Percentiles rank a stretch among this genome's conserved stretches.
These are phyloP conservation scores for mouse (Mus musculus) DNA, from an alignment of 2,113 vertebrate genomes.

Conservation along the genomic window DNA sequence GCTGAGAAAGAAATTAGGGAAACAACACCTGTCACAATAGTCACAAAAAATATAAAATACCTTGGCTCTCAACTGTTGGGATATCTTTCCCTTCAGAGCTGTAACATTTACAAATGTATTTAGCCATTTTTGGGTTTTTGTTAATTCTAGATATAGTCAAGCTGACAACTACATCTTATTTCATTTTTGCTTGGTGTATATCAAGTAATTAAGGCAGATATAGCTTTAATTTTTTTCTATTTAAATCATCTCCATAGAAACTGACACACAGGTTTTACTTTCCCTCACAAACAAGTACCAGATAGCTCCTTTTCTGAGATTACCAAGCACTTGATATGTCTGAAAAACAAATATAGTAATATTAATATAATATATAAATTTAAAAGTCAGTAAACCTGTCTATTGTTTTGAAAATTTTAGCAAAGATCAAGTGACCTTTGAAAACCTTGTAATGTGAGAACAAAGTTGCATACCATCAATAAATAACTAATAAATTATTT, in stretches of 20 bases:
- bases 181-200: neutral
- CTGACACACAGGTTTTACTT: neutral
- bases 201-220: neutral
- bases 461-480: neutral
- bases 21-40: no score
- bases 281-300: neutral
- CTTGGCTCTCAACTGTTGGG: neutral
- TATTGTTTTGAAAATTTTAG: neutral
- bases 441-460: neutral
- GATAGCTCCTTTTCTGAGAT: conserved; percentile 16
- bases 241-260: conserved; percentile 15
- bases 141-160: neutral
- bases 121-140: neutral
- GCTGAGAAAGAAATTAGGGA: no score
- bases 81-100: neutral
- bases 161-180: neutral
- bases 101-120: neutral
- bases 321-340: neutral
- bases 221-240: conserved; percentile 27
- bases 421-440: conserved; percentile 1
- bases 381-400: neutral
- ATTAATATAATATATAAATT: neutral
- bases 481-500: neutral
- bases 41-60: no score
- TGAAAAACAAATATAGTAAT: conserved; percentile 44